Evolutionary conservation across 2,113 vertebrate genomes (phyloP).

Genomic region (Rhinopomastus cyanomelas): DNA sequence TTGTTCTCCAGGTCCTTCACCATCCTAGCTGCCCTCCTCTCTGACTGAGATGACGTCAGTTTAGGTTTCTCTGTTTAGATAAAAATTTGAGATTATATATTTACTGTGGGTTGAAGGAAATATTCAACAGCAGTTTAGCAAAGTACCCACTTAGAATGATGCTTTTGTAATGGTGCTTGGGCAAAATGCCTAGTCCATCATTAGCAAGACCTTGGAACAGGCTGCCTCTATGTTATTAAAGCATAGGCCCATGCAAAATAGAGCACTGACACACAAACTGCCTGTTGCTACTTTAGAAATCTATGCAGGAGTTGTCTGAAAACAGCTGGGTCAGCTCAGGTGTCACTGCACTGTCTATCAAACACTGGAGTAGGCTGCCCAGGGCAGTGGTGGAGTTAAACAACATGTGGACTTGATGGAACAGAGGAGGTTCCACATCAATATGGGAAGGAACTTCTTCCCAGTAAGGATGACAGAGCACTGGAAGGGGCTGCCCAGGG

Average conservation of each 20-base stretch:
- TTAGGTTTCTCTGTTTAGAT: not conserved
- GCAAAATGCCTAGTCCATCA: not conserved
- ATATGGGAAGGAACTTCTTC: no score
- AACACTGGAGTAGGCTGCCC: no score
- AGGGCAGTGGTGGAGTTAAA: no score
- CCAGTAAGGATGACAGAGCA: no score
- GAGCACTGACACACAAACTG: not conserved
- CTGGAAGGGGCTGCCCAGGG: no score
- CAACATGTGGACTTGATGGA: no score
- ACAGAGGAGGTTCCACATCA: no score
- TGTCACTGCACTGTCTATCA: no score
- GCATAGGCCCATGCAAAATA: not conserved
- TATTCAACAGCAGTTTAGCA: not conserved
- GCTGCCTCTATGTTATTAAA: not conserved
- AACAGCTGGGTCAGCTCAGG: not conserved
- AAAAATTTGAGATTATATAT: not conserved
- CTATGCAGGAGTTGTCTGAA: fast-evolving
- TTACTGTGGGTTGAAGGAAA: not conserved
- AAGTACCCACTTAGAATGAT: not conserved
- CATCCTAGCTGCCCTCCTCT: no score
- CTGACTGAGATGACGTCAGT: not conserved
- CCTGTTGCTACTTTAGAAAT: not conserved
- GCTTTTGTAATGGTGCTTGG: not conserved
- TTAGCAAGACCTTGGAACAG: not conserved
- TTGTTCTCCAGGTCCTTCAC: no score